Evolutionary conservation across 2,797 vertebrate genomes (phyloP), one percentile per base, ranked within the genome.

Genomic region (Varecia variegata): DNA sequence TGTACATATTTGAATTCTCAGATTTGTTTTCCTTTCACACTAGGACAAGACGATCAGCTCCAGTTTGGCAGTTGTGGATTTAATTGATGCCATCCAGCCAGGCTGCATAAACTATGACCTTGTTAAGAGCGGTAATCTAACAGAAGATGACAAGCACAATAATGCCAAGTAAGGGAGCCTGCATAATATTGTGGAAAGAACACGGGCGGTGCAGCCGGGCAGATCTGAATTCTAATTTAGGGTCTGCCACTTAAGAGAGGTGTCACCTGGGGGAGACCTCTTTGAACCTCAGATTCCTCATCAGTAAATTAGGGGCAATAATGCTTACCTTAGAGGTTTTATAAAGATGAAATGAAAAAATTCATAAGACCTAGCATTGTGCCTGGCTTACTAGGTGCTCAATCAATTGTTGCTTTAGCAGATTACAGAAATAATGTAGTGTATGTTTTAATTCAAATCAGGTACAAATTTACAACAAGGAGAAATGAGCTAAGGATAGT

Each of bases 61-160:
- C 40, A 99, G 99, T 97, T 97, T 99, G 98, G 98, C 99, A 0
- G 99, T 99, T 70, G 98, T 99, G 98, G 99, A 99, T 94, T 98
- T 99, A 97, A 99, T 99, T 4, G 99, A 99, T 35, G 99, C 99
- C 96, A 99, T 99, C 95, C 99, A 99, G 98, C 99, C 99, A 0
- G 97, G 99, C 12, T 99, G 99, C 95, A 98, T 99, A 97, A 99
- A 99, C 98, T 99, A 99, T 56, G 99, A 99, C 12, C 99, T 99
- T 40, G 99, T 99, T 43, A 99, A 99, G 98, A 99, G 96, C 0
- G 99, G 98, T 40, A 93, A 67, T 25, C 98, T 99, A 32, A 98
- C 98, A 0, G 99, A 99, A 3, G 99, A 99, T 74, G 99, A 99
- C 98, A 99, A 99, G 97, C 99, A 99, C 79, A 99, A 99, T 97